Base-by-base conservation (phyloP, 2,797 vertebrate species). In the Oreochromis grahami region DNA sequence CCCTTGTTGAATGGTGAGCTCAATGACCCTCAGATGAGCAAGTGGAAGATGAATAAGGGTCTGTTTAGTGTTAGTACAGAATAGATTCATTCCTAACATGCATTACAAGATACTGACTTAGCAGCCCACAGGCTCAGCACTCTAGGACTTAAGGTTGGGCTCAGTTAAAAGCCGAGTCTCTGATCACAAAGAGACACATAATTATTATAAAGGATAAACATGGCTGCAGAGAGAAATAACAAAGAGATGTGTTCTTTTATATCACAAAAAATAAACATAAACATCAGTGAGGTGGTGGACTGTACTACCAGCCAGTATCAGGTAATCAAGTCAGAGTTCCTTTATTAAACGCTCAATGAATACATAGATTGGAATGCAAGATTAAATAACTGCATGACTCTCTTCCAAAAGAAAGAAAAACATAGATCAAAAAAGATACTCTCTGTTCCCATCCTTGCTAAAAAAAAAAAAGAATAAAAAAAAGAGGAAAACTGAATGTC, bases 221-320 rank as follows among this genome's bases (percentile, higher is more conserved):
- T 36, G 5, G 58, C 29, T 63, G 19, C 32, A 63, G n/a, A n/a
- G 58, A 63, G 6, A 63, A 36, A 19, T 7, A 60, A 34, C 29
- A 34, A 58, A 17, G 29, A 58, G 15, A 58, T 32, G 15, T 32
- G 8, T 11, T 60, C 15, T 34, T 60, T 19, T 11, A 34, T 12
- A n/a, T 63, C 15, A n/a, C 58, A 36, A 21, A 19, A 11, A n/a
- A 63, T 26, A 26, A 26, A 26, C 26, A 5, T 63, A 2, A 11
- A 63, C 9, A n/a, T 63, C 29, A 34, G 4, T 60, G 29, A 60
- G 10, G 19, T 10, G 79, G 78, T 41, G 79, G 80, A 26, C 80
- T 81, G 29, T 77, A 8, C 82, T 93, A 90, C 48, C 90, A 84
- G 85, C 78, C 77, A 19, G 11, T 85, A 36, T 80, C 85, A 86